These are phyloP conservation scores for Ectemnius continuus DNA, from an alignment of 2,888 invertebrate genomes.

Conservation along the genomic window DNA sequence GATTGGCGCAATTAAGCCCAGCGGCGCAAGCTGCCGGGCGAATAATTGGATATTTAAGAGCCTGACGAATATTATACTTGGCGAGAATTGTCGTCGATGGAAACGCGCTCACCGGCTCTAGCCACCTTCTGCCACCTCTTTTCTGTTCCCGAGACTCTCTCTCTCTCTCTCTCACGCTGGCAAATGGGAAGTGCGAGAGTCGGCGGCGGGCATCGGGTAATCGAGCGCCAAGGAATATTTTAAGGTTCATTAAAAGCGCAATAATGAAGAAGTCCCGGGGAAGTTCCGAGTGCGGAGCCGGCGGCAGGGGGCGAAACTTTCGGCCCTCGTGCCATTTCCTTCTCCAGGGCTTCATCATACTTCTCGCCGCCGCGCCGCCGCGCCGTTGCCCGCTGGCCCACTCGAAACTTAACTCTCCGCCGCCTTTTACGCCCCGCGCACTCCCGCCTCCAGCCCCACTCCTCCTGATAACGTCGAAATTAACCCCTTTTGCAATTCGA, in stretches of 20 bases:
- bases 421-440: no score
- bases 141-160: neutral
- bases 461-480: conserved; percentile 1
- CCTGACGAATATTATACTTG: conserved; percentile 54
- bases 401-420: no score
- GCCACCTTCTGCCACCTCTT: conserved; percentile 4
- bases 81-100: conserved; percentile 36
- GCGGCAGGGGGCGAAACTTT: conserved; percentile 46
- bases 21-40: conserved; percentile 40
- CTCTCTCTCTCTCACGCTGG: no score
- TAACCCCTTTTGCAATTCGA: conserved; percentile 5
- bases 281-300: neutral
- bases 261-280: conserved; percentile 64
- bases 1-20: conserved; percentile 25
- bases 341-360: no score
- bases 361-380: no score
- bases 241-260: conserved; percentile 68
- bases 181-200: neutral
- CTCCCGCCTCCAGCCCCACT: neutral
- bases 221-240: conserved; percentile 61
- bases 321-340: neutral
- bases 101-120: conserved; percentile 6
- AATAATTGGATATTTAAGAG: conserved; percentile 64
- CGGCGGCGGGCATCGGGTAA: conserved; percentile 16
- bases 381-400: no score